phyloP scores from a whole-genome alignment of 2,888 invertebrate species.

The Plagodis dolabraria region DNA sequence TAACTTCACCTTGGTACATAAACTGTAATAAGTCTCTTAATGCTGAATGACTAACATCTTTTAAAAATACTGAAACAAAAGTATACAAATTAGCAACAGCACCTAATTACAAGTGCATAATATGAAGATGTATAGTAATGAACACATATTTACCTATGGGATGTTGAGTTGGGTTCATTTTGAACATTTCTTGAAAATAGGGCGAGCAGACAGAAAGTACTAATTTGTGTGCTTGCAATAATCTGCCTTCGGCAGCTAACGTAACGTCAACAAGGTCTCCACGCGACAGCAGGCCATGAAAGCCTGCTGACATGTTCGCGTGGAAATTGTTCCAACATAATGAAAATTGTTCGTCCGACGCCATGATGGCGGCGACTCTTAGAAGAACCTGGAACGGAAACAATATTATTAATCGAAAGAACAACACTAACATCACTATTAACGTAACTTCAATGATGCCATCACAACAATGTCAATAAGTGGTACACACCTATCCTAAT shows the following conservation, averaged over 20 bases:
- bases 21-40: conserved; percentile 89
- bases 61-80: conserved; percentile 86
- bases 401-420: not conserved
- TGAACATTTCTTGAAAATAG: conserved; percentile 90
- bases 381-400: conserved; percentile 62
- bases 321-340: conserved; percentile 91
- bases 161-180: conserved; percentile 88
- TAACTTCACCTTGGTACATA: conserved; percentile 90
- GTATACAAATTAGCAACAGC: conserved; percentile 13
- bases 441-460: not conserved
- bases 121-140: no score
- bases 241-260: conserved; percentile 88
- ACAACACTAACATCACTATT: not conserved
- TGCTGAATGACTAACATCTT: conserved; percentile 89
- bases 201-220: conserved; percentile 90
- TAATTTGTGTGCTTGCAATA: conserved; percentile 89
- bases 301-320: conserved; percentile 89
- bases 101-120: not conserved
- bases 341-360: conserved; percentile 90
- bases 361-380: conserved; percentile 85
- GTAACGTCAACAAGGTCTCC: conserved; percentile 89
- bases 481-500: conserved; percentile 72
- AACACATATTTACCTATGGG: conserved; percentile 83
- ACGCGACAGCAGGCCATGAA: conserved; percentile 88
- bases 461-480: not conserved